Conservation (phyloP, 2,113 vertebrate genomes). For the Crotalus helleri region DNA sequence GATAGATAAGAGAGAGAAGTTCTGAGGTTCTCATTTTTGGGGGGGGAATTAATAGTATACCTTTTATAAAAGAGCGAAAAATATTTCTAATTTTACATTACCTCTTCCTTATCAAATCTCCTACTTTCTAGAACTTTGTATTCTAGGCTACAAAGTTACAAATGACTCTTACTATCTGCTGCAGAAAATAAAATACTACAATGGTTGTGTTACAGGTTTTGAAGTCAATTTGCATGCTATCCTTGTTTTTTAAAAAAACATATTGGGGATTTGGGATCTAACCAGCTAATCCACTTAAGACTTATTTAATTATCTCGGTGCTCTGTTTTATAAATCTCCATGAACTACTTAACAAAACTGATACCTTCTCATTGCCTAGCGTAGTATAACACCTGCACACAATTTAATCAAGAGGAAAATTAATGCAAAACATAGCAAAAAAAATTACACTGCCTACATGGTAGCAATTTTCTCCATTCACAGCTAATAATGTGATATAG, state of each 20-base stretch:
- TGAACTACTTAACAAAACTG: constrained; percentile 47
- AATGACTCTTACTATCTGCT: not conserved
- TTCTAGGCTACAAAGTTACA: not conserved
- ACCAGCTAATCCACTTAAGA: constrained; percentile 52
- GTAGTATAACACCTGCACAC: constrained; percentile 39
- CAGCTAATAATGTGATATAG: constrained; percentile 14
- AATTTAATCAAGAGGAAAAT: constrained; percentile 58
- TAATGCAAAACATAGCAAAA: constrained; percentile 31
- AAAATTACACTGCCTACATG: constrained; percentile 1
- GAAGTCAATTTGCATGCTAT: constrained; percentile 40
- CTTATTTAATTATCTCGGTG: constrained; percentile 44
- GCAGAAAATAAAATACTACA: constrained; percentile 25
- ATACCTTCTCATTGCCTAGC: constrained; percentile 39
- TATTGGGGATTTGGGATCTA: constrained; percentile 33
- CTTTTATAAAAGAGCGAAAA: not conserved
- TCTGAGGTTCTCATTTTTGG: not conserved
- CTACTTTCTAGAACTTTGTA: not conserved
- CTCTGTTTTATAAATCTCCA: constrained; percentile 46
- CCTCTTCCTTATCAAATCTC: not conserved
- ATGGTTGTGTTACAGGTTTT: constrained; percentile 1
- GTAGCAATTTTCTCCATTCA: constrained; percentile 25
- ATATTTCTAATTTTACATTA: not conserved
- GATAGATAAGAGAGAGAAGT: not conserved
- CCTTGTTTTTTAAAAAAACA: not conserved
- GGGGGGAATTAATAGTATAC: not conserved